Percentiles rank a stretch among this genome's conserved stretches.
phyloP scores from a whole-genome alignment of 2,797 vertebrate genomes.

The Etheostoma nigrum region DNA sequence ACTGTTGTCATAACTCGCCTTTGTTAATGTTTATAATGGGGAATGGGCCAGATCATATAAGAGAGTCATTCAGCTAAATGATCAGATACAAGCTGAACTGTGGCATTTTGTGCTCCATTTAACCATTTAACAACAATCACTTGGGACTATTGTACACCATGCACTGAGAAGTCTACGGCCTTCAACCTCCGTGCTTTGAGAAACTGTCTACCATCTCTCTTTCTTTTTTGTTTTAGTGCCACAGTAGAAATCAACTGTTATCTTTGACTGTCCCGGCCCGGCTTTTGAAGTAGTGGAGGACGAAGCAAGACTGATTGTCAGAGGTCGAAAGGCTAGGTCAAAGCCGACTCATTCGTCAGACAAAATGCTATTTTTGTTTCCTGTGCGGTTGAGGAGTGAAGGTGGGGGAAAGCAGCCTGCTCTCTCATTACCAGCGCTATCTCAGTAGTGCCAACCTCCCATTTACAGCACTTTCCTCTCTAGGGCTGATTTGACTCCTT shows the following conservation, averaged over 20 bases:
- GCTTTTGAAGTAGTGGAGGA: slow-evolving; percentile 85
- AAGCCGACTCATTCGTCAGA: slow-evolving; percentile 91
- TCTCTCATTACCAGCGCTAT: slow-evolving; percentile 90
- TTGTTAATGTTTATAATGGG: slow-evolving; percentile 76
- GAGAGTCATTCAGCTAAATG: slow-evolving; percentile 38
- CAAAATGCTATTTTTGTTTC: slow-evolving; percentile 97
- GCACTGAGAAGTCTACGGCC: slow-evolving; percentile 43
- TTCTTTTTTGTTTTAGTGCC: slow-evolving; percentile 72
- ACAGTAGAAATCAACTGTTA: slow-evolving; percentile 86
- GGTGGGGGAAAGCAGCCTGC: slow-evolving; percentile 65
- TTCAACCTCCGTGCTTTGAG: slow-evolving; percentile 62
- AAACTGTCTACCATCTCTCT: slow-evolving; percentile 71
- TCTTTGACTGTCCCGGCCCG: slow-evolving; percentile 75
- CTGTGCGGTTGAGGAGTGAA: slow-evolving; percentile 86
- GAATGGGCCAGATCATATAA: slow-evolving; percentile 42
- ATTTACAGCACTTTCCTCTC: slow-evolving; percentile 74
- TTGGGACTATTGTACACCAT: slow-evolving; percentile 38
- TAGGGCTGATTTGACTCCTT: slow-evolving; percentile 66
- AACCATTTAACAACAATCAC: slow-evolving; percentile 65
- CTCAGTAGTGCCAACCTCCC: slow-evolving; percentile 71
- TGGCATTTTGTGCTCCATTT: slow-evolving; percentile 49
- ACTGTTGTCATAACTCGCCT: slow-evolving; percentile 65
- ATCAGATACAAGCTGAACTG: slow-evolving; percentile 38
- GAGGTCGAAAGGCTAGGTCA: slow-evolving; percentile 97
- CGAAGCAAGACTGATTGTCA: slow-evolving; percentile 95